phyloP scores from a whole-genome alignment of 2,113 vertebrate genomes.

The Hyperopisus bebe region DNA sequence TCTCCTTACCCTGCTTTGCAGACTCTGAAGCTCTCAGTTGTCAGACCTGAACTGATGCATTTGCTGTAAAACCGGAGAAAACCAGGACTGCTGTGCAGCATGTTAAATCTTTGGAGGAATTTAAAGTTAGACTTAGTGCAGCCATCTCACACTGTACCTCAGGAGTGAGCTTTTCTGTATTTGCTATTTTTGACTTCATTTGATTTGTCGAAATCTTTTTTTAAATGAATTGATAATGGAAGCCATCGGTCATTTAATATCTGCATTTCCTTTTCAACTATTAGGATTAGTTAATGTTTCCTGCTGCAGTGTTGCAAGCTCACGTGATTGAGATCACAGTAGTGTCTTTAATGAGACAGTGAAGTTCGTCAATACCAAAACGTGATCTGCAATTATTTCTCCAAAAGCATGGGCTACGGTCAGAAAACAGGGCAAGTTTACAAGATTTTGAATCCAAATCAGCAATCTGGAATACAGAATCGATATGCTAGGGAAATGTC shows the following conservation, averaged over 20 bases:
- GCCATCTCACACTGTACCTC: not conserved
- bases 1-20: not conserved
- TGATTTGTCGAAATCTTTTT: not conserved
- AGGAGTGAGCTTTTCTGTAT: not conserved
- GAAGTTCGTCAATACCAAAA: not conserved
- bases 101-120: not conserved
- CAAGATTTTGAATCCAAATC: not conserved
- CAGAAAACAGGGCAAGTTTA: not conserved
- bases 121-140: not conserved
- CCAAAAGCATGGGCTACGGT: not conserved
- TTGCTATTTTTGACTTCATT: not conserved
- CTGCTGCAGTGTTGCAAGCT: not conserved
- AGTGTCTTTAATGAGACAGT: not conserved
- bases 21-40: not conserved
- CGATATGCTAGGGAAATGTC: not conserved
- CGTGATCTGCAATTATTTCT: not conserved
- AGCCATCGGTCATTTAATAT: not conserved
- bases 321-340: not conserved
- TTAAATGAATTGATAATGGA: not conserved
- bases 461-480: not conserved
- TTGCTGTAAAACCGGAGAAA: not conserved
- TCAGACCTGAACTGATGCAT: not conserved
- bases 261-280: not conserved
- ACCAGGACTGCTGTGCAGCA: not conserved
- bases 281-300: not conserved